Evolutionary conservation across 2,888 invertebrate genomes (phyloP).

Genomic region (Tridacna crocea): DNA sequence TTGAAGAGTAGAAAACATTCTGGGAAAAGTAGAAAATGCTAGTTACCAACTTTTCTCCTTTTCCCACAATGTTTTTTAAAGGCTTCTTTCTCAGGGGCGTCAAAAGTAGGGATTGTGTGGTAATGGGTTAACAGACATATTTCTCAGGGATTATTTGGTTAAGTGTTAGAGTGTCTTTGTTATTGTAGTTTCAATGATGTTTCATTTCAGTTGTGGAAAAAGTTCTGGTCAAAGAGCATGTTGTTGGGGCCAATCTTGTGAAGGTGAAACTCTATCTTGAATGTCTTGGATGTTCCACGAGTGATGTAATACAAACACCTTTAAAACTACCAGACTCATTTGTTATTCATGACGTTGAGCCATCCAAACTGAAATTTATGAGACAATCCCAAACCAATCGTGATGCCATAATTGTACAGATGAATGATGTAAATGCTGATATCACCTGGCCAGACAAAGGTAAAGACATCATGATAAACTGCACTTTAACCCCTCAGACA

Average conservation of each 20-base stretch:
- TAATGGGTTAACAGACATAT: no score
- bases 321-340: conserved; percentile 28
- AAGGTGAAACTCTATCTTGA: conserved; percentile 23
- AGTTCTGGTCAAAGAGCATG: conserved; percentile 15
- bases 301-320: not conserved
- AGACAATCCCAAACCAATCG: conserved; percentile 5
- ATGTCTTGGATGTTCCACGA: conserved; percentile 20
- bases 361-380: conserved; percentile 29
- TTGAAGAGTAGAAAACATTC: no score
- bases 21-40: no score
- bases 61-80: no score
- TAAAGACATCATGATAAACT: conserved; percentile 43
- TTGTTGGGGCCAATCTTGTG: not conserved
- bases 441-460: conserved; percentile 26
- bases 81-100: no score
- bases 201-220: conserved; percentile 35
- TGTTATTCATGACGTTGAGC: conserved; percentile 15
- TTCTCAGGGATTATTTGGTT: no score
- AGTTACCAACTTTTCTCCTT: no score
- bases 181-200: no score
- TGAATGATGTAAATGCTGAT: conserved; percentile 7
- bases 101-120: no score
- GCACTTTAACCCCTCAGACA: conserved; percentile 43
- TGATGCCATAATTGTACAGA: conserved; percentile 15
- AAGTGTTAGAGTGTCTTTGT: no score